Percentiles rank a stretch among this genome's conserved stretches.
Evolutionary conservation across 23 tunicate genomes (phyloP).

Genomic region (Trididemnum miniatum): DNA sequence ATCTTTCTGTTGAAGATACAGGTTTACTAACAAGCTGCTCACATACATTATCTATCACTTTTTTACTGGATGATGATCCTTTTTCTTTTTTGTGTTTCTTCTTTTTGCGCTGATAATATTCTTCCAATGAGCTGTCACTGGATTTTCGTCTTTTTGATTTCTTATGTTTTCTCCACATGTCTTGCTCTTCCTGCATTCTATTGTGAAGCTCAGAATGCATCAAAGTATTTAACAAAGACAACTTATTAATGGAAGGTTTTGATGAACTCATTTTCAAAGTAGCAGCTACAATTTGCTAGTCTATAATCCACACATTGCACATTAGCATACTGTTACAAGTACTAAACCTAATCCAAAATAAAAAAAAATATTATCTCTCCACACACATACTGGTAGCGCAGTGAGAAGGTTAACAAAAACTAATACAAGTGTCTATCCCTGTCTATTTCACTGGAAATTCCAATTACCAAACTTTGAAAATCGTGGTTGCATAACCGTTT

Average conservation of each 20-base stretch:
- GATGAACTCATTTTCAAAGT: too few species aligned
- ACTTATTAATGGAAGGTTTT: conserved; percentile 19
- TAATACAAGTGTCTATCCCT: too few species aligned
- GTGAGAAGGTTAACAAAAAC: too few species aligned
- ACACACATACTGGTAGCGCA: too few species aligned
- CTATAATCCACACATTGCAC: too few species aligned
- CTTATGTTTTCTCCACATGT: conserved; percentile 38
- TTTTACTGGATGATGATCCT: background rate
- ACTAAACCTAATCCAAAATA: too few species aligned
- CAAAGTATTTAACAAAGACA: conserved; percentile 13
- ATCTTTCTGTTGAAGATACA: conserved; percentile 8
- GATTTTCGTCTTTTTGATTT: background rate
- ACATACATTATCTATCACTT: background rate
- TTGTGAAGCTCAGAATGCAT: conserved; percentile 18
- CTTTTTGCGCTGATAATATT: background rate
- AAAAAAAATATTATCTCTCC: too few species aligned
- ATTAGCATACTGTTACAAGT: too few species aligned
- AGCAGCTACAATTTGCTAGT: too few species aligned
- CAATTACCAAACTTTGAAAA: too few species aligned
- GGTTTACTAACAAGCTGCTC: background rate
- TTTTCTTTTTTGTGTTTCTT: background rate
- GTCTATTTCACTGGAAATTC: too few species aligned
- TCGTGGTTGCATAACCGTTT: too few species aligned
- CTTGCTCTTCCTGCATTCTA: conserved; percentile 42
- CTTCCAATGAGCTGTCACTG: background rate